Base-by-base conservation (phyloP, 2,797 vertebrate genomes). In the Psittacula derbiana region DNA sequence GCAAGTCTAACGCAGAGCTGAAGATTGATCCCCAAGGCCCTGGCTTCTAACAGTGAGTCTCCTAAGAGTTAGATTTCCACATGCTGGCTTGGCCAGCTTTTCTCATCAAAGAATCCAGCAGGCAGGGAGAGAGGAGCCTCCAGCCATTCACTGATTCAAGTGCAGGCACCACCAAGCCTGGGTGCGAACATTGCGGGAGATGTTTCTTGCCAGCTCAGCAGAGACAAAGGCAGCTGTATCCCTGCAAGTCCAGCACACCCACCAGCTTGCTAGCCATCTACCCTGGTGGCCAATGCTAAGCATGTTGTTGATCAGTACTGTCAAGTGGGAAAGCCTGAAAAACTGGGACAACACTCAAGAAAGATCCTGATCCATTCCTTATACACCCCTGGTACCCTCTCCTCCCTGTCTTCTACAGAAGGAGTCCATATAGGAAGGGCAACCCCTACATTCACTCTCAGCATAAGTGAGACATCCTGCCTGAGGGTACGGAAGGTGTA, bases 171-270 rank as follows among this genome's bases (percentile, higher is more conserved):
- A 80, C 12, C 27, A 58, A 64, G 12, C 57, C 79, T 41, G 17
- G 23, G 64, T 33, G n/a, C 0, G 0, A 24, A 28, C 4, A 5
- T 10, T 11, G 31, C 11, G 19, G 30, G 43, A 41, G 6, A 19
- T 5, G 36, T 8, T 86, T 81, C 71, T 73, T 24, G 7, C 33
- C 79, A 60, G 62, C 7, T 40, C 55, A 92, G 23, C 14, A 41
- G 28, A 33, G 38, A 50, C 36, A 58, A 62, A 78, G 20, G 21
- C 15, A 21, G 24, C 40, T 30, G 30, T 66, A 74, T 8, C 36
- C 40, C 57, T 64, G 14, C 8, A 33, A 53, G 33, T 3, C 30
- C 85, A 50, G 50, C 16, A 70, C 27, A 20, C 9, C 13, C 70
- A 66, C 1, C 30, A 15, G 11, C 58, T 12, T 36, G 21, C n/a